Evolutionary conservation across 2,113 vertebrate genomes (phyloP).

Genomic region (Apteryx owenii): DNA sequence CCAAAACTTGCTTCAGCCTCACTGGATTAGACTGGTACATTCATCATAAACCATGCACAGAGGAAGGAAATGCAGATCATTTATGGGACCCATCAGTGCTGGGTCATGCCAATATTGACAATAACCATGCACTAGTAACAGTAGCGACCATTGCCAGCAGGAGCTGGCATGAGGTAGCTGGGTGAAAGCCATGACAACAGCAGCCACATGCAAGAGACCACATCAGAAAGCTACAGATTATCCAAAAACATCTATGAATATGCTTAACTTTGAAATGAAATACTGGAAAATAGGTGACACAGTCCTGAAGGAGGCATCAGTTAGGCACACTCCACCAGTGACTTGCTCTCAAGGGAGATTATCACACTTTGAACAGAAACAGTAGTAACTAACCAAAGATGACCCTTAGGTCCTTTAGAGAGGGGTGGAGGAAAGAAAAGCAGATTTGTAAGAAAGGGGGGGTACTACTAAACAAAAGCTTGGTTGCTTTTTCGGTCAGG

Average conservation of each 20-base stretch:
- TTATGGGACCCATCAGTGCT: background rate
- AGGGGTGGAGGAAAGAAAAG: background rate
- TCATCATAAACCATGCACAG: background rate
- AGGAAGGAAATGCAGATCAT: background rate
- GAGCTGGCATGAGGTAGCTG: too few species aligned
- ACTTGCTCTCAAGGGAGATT: background rate
- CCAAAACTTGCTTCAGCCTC: background rate
- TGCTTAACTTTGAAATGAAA: too few species aligned
- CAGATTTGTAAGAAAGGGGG: background rate
- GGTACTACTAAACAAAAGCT: background rate
- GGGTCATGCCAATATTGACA: background rate
- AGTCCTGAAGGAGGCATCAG: too few species aligned
- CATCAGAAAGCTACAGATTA: background rate
- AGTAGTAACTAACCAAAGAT: background rate
- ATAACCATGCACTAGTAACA: background rate
- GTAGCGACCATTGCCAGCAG: background rate
- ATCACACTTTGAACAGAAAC: rapidly evolving
- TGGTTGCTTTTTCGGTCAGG: background rate
- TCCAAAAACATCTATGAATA: too few species aligned
- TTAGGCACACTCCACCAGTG: background rate
- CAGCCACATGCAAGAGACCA: background rate
- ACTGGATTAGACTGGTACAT: background rate
- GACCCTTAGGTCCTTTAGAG: background rate
- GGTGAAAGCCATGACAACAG: background rate
- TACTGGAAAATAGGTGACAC: too few species aligned